These are phyloP conservation scores for Gallinago solitaria DNA, from an alignment of 2,797 vertebrate species.

Conservation along the genomic window DNA sequence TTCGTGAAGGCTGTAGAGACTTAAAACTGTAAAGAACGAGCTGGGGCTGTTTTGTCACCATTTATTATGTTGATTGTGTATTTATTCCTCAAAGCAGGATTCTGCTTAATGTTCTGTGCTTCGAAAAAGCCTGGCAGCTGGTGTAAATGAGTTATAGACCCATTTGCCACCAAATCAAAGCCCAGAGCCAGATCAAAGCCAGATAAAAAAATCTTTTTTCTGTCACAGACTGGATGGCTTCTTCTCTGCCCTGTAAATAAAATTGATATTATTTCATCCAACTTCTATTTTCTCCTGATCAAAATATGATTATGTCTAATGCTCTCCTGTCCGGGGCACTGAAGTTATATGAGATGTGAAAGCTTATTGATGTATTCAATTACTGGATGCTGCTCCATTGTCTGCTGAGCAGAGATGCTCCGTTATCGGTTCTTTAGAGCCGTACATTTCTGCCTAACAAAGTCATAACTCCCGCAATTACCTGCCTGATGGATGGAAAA, in stretches of 20 bases:
- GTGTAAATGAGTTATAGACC: conserved; percentile 80
- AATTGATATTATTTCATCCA: conserved; percentile 81
- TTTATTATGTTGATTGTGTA: conserved; percentile 71
- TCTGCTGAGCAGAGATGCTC: conserved; percentile 70
- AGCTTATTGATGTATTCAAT: conserved; percentile 84
- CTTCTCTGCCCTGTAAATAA: conserved; percentile 75
- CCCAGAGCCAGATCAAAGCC: conserved; percentile 74
- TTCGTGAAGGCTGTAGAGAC: neutral
- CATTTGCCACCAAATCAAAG: conserved; percentile 77
- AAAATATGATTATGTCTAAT: conserved; percentile 82
- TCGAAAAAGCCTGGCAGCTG: conserved; percentile 66
- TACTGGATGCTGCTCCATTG: conserved; percentile 71
- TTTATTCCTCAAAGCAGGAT: conserved; percentile 67
- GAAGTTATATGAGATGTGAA: conserved; percentile 77
- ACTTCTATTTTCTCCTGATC: conserved; percentile 81
- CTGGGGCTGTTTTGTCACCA: conserved; percentile 44
- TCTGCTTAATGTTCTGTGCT: conserved; percentile 53
- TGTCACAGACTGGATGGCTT: conserved; percentile 55
- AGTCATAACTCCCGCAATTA: conserved; percentile 80
- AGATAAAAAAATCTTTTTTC: conserved; percentile 66
- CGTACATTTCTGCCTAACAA: conserved; percentile 71
- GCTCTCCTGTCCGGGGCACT: conserved; percentile 59
- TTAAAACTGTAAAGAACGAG: conserved; percentile 43
- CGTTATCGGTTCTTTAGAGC: conserved; percentile 70
- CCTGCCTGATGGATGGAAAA: conserved; percentile 77